These are phyloP conservation scores for Rhopalosiphum maidis DNA, from an alignment of 1,140 invertebrate species.

Conservation along the genomic window DNA sequence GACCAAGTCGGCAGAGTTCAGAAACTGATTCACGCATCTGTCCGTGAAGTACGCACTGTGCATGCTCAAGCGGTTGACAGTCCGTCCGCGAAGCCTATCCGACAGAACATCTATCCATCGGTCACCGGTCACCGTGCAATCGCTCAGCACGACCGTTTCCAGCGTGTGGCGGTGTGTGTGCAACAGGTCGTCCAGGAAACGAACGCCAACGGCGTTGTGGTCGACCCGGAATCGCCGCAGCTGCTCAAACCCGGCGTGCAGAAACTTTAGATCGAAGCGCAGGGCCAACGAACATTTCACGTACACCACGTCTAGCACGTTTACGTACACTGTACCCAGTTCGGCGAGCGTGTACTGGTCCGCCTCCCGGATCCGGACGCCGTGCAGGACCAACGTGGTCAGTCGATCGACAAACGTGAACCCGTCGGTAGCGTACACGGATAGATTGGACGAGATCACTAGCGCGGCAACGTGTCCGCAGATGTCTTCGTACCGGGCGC, in stretches of 20 bases:
- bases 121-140: background rate
- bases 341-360: background rate
- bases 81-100: background rate
- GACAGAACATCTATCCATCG: background rate
- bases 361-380: background rate
- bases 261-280: background rate
- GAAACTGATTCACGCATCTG: background rate
- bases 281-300: background rate
- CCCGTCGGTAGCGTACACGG: background rate
- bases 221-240: background rate
- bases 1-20: background rate
- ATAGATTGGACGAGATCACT: background rate
- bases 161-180: background rate
- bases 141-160: background rate
- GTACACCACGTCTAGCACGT: background rate
- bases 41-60: conserved; percentile 7
- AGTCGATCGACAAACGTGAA: background rate
- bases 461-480: background rate
- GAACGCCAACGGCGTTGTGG: background rate
- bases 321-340: background rate
- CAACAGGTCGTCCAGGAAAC: background rate
- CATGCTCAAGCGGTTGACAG: background rate
- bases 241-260: background rate
- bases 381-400: background rate
- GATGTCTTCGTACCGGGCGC: background rate